Evolutionary conservation across 2,797 vertebrate genomes (phyloP).

Genomic region (Squalus acanthias): DNA sequence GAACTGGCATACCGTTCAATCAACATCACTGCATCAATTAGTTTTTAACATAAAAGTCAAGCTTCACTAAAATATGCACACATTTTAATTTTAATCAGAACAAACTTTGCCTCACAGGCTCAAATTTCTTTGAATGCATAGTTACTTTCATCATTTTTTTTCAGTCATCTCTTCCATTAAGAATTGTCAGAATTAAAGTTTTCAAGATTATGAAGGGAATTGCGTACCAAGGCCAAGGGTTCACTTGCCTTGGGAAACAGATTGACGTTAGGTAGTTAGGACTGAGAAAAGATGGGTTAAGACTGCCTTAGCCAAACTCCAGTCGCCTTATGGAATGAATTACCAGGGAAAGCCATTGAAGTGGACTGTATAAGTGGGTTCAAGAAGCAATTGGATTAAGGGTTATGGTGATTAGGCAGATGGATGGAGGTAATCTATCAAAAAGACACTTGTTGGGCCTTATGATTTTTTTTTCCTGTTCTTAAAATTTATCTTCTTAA

Average conservation of each 20-base stretch:
- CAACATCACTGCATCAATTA: background rate
- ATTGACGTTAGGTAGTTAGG: background rate
- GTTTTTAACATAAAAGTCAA: background rate
- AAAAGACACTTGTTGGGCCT: background rate
- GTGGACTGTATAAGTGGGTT: background rate
- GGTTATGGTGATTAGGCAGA: background rate
- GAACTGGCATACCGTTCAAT: background rate
- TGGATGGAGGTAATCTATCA: background rate
- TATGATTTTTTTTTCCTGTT: too few relatives aligned
- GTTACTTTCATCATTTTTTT: background rate
- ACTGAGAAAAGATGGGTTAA: background rate
- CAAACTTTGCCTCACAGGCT: background rate
- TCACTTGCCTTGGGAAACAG: background rate
- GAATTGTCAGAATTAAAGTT: background rate
- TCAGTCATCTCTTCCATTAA: background rate
- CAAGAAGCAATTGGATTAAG: constrained; percentile 7
- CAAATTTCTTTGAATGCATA: background rate
- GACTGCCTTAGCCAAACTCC: background rate
- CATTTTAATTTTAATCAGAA: background rate
- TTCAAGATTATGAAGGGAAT: background rate
- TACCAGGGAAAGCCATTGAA: background rate
- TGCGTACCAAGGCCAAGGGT: background rate
- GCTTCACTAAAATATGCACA: background rate
- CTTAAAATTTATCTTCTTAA: background rate
- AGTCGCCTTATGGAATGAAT: background rate